phyloP scores from a whole-genome alignment of 2,113 vertebrate species.

The Hypanus sabinus region DNA sequence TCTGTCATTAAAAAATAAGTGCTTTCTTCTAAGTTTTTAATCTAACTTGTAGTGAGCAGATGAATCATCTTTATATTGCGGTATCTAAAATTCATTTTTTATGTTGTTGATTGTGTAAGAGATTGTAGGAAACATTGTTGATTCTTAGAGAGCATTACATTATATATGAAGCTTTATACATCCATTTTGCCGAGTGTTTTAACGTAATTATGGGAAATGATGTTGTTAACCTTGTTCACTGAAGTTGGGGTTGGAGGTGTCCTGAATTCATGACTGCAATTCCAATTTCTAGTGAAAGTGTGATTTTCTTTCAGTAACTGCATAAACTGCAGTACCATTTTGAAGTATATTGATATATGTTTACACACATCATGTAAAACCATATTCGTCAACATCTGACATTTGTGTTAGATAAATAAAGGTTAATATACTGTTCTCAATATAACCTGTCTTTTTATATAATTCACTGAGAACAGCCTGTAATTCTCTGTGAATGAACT shows the following conservation, averaged over 20 bases:
- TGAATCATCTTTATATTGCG: background rate
- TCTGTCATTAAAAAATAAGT: background rate
- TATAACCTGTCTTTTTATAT: constrained; percentile 34
- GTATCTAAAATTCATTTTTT: background rate
- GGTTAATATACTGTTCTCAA: constrained; percentile 33
- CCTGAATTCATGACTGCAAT: constrained; percentile 7
- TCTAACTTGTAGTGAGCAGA: constrained; percentile 15
- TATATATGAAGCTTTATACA: constrained; percentile 12
- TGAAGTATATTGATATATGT: constrained; percentile 28
- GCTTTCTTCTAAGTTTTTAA: constrained; percentile 24
- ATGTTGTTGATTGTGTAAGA: background rate
- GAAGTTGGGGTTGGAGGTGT: background rate
- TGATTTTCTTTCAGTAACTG: background rate
- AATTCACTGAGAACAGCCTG: constrained; percentile 34
- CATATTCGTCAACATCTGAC: constrained; percentile 33
- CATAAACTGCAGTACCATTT: constrained; percentile 6
- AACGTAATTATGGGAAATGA: constrained; percentile 29
- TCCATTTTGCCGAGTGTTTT: constrained; percentile 16
- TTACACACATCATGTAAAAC: constrained; percentile 33
- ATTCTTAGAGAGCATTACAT: constrained; percentile 15
- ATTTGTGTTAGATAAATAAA: constrained; percentile 37
- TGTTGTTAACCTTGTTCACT: constrained; percentile 31
- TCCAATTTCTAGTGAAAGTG: constrained; percentile 24
- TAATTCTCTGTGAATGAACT: constrained; percentile 14
- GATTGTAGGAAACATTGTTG: background rate